phyloP scores from a whole-genome alignment of 2,113 vertebrate species.

The Ploceus nigricollis region DNA sequence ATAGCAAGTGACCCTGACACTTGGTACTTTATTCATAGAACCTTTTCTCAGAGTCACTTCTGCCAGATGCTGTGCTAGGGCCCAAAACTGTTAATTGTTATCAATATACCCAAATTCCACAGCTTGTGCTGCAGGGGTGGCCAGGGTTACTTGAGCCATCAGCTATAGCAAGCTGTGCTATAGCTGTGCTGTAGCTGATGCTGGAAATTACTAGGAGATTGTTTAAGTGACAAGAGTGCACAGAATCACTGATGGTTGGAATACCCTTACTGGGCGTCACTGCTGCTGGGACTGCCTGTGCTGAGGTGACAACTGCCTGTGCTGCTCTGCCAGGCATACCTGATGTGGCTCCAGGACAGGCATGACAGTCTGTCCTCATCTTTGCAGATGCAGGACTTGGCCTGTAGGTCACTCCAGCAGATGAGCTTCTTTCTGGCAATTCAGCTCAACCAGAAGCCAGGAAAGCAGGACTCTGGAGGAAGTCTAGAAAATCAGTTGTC shows the following conservation, averaged over 20 bases:
- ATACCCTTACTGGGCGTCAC: neutral
- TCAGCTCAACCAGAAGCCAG: neutral
- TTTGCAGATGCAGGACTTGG: neutral
- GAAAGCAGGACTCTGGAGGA: neutral
- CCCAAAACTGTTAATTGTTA: neutral
- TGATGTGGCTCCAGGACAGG: neutral
- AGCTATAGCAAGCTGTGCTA: neutral
- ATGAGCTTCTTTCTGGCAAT: neutral
- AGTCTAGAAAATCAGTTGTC: neutral
- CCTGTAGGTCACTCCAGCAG: neutral
- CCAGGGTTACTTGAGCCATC: neutral
- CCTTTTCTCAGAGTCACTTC: neutral
- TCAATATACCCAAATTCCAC: rapidly evolving
- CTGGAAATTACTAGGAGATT: neutral
- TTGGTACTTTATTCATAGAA: neutral
- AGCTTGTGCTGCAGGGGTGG: neutral
- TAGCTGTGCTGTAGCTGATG: neutral
- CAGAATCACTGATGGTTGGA: neutral
- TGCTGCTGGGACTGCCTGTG: neutral
- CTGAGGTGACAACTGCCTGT: neutral
- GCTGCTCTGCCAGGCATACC: neutral
- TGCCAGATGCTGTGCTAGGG: neutral
- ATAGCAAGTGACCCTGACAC: neutral
- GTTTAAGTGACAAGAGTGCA: neutral
- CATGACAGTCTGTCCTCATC: neutral